Conservation (phyloP, 2,797 vertebrate species). For the Acipenser ruthenus region DNA sequence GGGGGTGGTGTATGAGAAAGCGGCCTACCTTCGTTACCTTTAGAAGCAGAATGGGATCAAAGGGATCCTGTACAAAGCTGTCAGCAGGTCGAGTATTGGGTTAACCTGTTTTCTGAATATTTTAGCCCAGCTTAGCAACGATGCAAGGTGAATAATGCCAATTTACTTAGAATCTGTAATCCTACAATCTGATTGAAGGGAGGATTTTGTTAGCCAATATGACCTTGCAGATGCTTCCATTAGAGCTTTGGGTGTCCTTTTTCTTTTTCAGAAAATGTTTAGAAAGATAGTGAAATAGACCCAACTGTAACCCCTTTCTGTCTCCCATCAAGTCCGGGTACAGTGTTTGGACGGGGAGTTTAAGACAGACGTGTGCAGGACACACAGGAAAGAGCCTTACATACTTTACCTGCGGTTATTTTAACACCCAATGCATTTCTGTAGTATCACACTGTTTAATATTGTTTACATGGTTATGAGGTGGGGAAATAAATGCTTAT, state of each 20-base stretch:
- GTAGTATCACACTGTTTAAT: no score
- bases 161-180: slow-evolving; percentile 79
- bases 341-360: no score
- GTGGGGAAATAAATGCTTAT: no score
- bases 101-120: slow-evolving; percentile 46
- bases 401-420: no score
- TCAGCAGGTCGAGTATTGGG: slow-evolving; percentile 35
- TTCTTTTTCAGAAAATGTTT: slow-evolving; percentile 39
- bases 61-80: not conserved
- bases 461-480: no score
- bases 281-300: slow-evolving; percentile 29
- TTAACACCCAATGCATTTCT: no score
- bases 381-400: no score
- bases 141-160: slow-evolving; percentile 66
- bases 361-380: no score
- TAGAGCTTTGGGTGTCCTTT: slow-evolving; percentile 59
- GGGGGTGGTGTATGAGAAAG: no score
- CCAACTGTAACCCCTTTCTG: slow-evolving; percentile 30
- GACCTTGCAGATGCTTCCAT: slow-evolving; percentile 70
- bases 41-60: not conserved
- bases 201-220: slow-evolving; percentile 71
- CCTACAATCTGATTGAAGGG: slow-evolving; percentile 76
- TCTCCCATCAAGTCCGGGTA: not conserved
- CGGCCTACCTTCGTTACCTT: no score
- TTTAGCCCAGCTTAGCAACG: slow-evolving; percentile 67